Evolutionary conservation across 2,113 vertebrate genomes (phyloP).

Genomic region (Amazona guildingii): DNA sequence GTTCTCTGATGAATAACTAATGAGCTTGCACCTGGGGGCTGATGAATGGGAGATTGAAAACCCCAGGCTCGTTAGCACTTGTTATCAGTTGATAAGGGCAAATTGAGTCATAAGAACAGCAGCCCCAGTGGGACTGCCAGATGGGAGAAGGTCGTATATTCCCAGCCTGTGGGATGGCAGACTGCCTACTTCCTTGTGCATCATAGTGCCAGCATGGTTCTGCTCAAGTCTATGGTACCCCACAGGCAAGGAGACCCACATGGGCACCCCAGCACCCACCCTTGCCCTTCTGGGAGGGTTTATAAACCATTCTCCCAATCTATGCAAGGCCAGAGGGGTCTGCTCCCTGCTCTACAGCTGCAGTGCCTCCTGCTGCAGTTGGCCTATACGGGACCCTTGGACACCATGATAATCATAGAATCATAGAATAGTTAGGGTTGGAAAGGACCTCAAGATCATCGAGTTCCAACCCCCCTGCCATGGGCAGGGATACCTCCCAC

Average conservation of each 20-base stretch:
- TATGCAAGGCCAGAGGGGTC: not conserved
- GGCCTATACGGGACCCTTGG: fast-evolving
- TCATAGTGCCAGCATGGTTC: fast-evolving
- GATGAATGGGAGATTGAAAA: slow-evolving; percentile 58
- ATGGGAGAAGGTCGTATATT: not conserved
- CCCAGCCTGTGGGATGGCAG: not conserved
- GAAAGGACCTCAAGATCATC: no score
- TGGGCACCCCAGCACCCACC: not conserved
- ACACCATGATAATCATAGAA: no score
- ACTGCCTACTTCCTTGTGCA: fast-evolving
- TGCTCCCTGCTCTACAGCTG: not conserved
- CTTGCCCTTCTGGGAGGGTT: not conserved
- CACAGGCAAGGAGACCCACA: not conserved
- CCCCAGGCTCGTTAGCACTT: slow-evolving; percentile 37
- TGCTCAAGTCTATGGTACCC: not conserved
- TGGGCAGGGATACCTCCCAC: no score
- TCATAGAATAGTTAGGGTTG: no score
- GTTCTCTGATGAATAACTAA: slow-evolving; percentile 59
- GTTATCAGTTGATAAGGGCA: slow-evolving; percentile 68
- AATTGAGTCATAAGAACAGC: slow-evolving; percentile 50
- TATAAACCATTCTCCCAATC: not conserved
- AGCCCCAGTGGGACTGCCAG: not conserved
- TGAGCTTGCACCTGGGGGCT: slow-evolving; percentile 48
- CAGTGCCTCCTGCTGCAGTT: not conserved
- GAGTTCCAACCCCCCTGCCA: no score